phyloP scores from a whole-genome alignment of 2,797 vertebrate species.

The Bradypus variegatus region DNA sequence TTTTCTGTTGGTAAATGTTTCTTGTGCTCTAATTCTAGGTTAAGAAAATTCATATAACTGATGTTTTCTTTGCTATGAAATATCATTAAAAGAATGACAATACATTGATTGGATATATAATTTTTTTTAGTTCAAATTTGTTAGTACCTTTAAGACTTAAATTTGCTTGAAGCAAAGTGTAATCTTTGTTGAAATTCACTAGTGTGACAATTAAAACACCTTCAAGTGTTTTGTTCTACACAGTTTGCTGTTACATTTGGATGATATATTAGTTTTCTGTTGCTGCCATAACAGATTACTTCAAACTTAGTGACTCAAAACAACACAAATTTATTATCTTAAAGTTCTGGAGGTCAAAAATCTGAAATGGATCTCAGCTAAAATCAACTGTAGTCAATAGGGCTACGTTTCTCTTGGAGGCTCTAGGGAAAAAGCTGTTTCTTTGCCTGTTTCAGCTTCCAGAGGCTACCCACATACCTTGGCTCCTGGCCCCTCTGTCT shows the following conservation, averaged over 20 bases:
- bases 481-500: neutral
- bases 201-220: slow-evolving; percentile 47
- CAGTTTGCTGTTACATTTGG: neutral
- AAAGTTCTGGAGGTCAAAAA: slow-evolving; percentile 9
- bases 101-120: slow-evolving; percentile 27
- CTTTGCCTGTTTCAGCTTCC: neutral
- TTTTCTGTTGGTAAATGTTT: slow-evolving; percentile 61
- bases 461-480: neutral
- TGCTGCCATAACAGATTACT: neutral
- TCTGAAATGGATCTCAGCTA: slow-evolving; percentile 11
- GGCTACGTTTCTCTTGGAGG: neutral
- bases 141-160: slow-evolving; percentile 53
- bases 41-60: neutral
- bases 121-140: slow-evolving; percentile 40
- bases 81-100: slow-evolving; percentile 54
- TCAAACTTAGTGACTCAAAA: neutral
- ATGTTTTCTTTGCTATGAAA: slow-evolving; percentile 57
- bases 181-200: slow-evolving; percentile 42
- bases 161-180: slow-evolving; percentile 38
- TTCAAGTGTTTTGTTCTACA: neutral
- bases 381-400: neutral
- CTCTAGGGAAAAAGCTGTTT: neutral
- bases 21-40: slow-evolving; percentile 47
- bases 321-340: neutral
- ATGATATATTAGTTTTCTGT: neutral